phyloP scores from a whole-genome alignment of 2,888 invertebrate species.

The Volucella inflata region DNA sequence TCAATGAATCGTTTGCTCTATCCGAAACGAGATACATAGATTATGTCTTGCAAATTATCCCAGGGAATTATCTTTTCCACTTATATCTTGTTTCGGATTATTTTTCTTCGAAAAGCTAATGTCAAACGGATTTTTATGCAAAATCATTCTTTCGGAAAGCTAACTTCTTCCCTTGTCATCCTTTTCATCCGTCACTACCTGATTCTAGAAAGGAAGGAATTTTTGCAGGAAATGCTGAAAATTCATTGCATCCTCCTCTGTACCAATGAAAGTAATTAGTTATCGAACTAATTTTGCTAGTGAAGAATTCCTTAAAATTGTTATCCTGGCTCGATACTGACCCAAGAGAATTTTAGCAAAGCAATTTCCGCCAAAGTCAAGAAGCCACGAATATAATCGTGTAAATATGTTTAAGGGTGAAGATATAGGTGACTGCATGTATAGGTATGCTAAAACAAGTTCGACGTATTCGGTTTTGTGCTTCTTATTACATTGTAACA shows the following conservation, averaged over 20 bases:
- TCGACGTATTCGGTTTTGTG: constrained; percentile 24
- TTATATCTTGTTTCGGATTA: neutral
- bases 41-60: constrained; percentile 73
- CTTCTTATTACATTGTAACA: constrained; percentile 31
- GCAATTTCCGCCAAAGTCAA: constrained; percentile 11
- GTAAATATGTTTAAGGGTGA: constrained; percentile 48
- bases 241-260: constrained; percentile 58
- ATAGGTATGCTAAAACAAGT: constrained; percentile 44
- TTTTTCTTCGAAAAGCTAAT: constrained; percentile 19
- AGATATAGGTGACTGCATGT: constrained; percentile 51
- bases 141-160: constrained; percentile 36
- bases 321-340: constrained; percentile 4
- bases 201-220: neutral
- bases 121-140: constrained; percentile 63
- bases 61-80: constrained; percentile 62
- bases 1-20: neutral
- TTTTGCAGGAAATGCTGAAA: constrained; percentile 9
- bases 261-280: constrained; percentile 43
- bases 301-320: constrained; percentile 36
- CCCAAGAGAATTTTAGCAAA: neutral
- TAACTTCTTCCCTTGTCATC: neutral
- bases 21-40: constrained; percentile 59
- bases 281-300: constrained; percentile 67
- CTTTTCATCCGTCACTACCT: neutral
- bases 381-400: neutral